A percentile compares a stretch with the other conserved stretches of the same genome.
Evolutionary conservation across 2,797 vertebrate species (phyloP).

Genomic region (Scomberomorus guttatus): DNA sequence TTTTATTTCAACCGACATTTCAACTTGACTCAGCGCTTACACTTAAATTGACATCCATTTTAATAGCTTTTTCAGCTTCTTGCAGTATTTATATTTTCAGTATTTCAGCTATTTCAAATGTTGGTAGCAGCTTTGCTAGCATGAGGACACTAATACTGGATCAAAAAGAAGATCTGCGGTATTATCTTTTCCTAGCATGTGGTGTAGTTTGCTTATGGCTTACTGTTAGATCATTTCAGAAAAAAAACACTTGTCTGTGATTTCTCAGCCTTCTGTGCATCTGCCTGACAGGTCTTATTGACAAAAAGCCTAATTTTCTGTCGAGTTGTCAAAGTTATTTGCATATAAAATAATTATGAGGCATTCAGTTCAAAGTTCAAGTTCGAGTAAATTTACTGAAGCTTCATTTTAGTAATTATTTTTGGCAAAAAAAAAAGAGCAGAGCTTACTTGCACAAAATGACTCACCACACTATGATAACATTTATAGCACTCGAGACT

Average conservation of each 20-base stretch:
- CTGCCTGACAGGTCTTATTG: conserved; percentile 10
- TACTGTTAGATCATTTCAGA: not conserved
- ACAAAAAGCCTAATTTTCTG: conserved; percentile 3
- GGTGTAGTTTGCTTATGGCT: not conserved
- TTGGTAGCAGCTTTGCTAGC: too few species aligned
- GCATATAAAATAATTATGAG: not conserved
- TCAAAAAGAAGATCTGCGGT: not conserved
- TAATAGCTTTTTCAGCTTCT: too few species aligned
- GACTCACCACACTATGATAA: not conserved
- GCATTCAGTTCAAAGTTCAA: conserved; percentile 10
- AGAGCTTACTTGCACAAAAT: conserved; percentile 1
- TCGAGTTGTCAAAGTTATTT: conserved; percentile 9
- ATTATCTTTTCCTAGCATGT: not conserved
- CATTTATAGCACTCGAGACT: not conserved
- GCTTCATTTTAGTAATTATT: not conserved
- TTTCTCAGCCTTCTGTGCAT: not conserved
- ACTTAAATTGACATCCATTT: too few species aligned
- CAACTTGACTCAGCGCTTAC: not conserved
- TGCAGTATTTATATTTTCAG: too few species aligned
- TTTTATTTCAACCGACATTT: not conserved
- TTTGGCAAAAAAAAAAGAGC: not conserved
- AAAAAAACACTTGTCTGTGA: not conserved
- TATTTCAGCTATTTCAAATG: too few species aligned
- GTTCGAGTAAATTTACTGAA: not conserved
- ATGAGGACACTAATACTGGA: not conserved